These are phyloP conservation scores for Taenioides sp. DNA, from an alignment of 2,797 vertebrate species.

Conservation along the genomic window DNA sequence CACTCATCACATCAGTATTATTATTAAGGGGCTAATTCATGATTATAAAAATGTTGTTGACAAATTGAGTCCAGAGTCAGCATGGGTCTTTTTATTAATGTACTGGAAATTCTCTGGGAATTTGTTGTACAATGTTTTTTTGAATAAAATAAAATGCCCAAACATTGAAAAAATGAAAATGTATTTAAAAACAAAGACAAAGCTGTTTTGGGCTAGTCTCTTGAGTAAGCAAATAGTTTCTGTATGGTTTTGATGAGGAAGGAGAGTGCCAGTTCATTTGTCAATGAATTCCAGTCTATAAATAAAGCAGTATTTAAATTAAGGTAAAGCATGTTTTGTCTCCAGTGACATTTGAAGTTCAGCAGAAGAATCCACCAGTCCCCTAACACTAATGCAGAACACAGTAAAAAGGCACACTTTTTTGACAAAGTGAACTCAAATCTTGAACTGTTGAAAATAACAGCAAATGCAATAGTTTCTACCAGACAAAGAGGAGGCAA, in stretches of 20 bases:
- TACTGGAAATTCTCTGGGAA: too few species aligned
- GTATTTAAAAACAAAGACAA: not conserved
- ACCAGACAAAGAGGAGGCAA: conserved; percentile 14
- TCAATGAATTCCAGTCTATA: not conserved
- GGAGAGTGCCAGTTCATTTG: not conserved
- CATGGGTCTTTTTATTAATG: conserved; percentile 43
- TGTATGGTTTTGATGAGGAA: not conserved
- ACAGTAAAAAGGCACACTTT: conserved; percentile 32
- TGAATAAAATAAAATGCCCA: conserved; percentile 9
- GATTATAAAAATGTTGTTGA: conserved; percentile 64
- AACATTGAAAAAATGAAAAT: not conserved
- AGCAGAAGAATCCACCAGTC: conserved; percentile 43
- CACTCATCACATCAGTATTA: conserved; percentile 59
- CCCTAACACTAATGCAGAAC: conserved; percentile 27
- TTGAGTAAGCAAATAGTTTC: not conserved
- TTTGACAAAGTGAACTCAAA: conserved; percentile 26
- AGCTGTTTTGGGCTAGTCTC: not conserved
- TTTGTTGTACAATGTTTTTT: too few species aligned
- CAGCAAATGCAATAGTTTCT: conserved; percentile 11
- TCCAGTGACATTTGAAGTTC: conserved; percentile 45
- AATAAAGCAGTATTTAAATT: too few species aligned
- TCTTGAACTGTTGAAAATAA: conserved; percentile 17
- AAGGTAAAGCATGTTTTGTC: conserved; percentile 15
- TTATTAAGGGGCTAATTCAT: conserved; percentile 63
- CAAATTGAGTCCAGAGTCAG: conserved; percentile 55